Evolutionary conservation across 2,888 invertebrate genomes (phyloP).

Genomic region (Heliothis peltigera): DNA sequence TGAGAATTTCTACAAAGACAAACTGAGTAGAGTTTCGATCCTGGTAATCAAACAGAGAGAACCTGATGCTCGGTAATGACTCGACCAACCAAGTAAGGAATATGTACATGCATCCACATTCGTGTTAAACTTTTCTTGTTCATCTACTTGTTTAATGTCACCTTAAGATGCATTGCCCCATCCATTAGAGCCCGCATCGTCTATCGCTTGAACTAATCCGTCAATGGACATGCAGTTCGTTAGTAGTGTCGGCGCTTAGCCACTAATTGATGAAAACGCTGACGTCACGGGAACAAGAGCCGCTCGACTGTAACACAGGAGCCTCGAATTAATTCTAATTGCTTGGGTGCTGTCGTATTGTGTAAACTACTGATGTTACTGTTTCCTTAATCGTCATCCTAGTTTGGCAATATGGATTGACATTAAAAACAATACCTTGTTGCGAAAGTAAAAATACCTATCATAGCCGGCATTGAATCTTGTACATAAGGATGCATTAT

Average conservation of each 20-base stretch:
- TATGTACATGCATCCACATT: neutral
- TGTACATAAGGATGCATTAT: no score
- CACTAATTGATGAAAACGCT: slow-evolving; percentile 28
- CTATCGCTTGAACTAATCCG: neutral
- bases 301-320: slow-evolving; percentile 9
- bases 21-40: no score
- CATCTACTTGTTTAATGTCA: neutral
- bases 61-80: no score
- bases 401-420: neutral
- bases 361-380: neutral
- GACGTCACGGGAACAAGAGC: slow-evolving; percentile 11
- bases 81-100: no score
- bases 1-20: no score
- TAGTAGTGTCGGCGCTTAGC: slow-evolving; percentile 6
- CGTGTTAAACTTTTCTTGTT: neutral
- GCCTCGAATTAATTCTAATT: slow-evolving; percentile 19
- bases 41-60: no score
- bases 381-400: neutral
- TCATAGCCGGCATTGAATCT: no score
- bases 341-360: neutral
- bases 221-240: slow-evolving; percentile 3
- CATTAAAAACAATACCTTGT: neutral
- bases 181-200: neutral
- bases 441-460: no score
- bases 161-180: neutral